Evolutionary conservation across 2,113 vertebrate genomes (phyloP), one percentile per base, ranked within the genome.

Genomic region (Condylura cristata): DNA sequence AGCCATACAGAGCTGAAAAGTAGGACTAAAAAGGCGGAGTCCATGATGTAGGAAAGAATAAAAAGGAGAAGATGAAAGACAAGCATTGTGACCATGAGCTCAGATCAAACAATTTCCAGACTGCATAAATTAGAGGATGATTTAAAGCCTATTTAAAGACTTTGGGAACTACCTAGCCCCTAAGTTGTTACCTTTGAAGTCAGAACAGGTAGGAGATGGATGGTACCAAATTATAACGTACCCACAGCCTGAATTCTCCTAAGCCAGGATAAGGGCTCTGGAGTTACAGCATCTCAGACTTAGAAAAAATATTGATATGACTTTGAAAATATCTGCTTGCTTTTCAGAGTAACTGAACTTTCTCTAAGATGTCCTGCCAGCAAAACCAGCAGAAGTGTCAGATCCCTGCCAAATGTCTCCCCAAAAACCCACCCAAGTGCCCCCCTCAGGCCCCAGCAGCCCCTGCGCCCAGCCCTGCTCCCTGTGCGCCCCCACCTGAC

Each of bases 351-450:
- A 66, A 56, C 46, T 46, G 46, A 80, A 60, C 9, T 63, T 53
- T 89, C 37, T 71, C 65, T 60, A 95, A 89, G 75, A 95, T 96
- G 97, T 95, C 79, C 14, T 89, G 32, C 71, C 93, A 95, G 56
- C 96, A 95, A 89, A 93, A 28, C 11, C 86, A 94, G 48, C 88
- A 94, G 90, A 93, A 92, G 11, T 58, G 41, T 53, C 89, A 95
- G 46, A 18, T 93, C 7, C 60, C 96, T 61, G 16, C 22, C 70
- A 92, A 92, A 7, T 83, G 39, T 46, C 48, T 74, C 30, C 39
- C 80, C 75, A 95, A 94, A 86, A 89, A 30, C 6, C 75, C 84
- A 65, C 75, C 78, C 34, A 96, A 90, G 63, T 9, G 37, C 0
- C 78, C 41, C 4, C 48, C 28, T 20, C 93, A 79, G 66, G 85